These are phyloP conservation scores for Horisme vitalbata DNA, from an alignment of 2,888 invertebrate genomes.

Conservation along the genomic window DNA sequence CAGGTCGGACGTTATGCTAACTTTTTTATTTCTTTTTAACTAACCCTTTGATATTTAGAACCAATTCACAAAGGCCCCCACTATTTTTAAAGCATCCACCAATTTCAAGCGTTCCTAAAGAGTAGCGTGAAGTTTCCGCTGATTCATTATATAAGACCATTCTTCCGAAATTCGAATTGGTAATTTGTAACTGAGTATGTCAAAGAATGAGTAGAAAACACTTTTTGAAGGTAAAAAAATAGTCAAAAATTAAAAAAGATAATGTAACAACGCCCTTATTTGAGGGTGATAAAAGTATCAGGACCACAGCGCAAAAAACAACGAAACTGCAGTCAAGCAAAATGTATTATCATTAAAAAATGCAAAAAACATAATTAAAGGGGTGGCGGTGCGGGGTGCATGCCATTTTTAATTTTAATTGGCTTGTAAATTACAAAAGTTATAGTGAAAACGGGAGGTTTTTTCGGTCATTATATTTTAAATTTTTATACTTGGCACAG, in stretches of 20 bases:
- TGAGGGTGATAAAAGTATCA: constrained; percentile 20
- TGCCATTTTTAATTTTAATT: constrained; percentile 81
- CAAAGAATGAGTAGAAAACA: too few relatives aligned
- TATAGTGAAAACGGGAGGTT: constrained; percentile 66
- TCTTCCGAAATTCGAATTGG: too few relatives aligned
- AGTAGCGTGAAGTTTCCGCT: not conserved
- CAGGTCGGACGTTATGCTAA: constrained; percentile 10
- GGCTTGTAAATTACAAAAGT: constrained; percentile 80
- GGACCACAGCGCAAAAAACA: constrained; percentile 41
- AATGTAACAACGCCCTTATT: constrained; percentile 1
- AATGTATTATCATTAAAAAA: constrained; percentile 81
- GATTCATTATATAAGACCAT: too few relatives aligned
- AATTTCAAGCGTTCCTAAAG: not conserved
- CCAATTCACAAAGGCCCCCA: not conserved
- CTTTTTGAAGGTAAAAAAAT: too few relatives aligned
- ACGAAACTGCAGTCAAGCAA: constrained; percentile 55
- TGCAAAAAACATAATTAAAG: constrained; percentile 80
- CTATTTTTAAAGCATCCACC: too few relatives aligned
- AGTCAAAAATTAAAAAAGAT: not conserved
- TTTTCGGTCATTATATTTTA: constrained; percentile 54
- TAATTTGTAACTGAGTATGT: too few relatives aligned
- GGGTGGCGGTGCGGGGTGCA: constrained; percentile 68
- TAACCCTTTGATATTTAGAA: constrained; percentile 3
- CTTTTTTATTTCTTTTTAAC: constrained; percentile 5
- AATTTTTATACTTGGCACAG: constrained; percentile 25